Conservation (phyloP, 1,140 invertebrate genomes). For the Paraescarpia echinospica region DNA sequence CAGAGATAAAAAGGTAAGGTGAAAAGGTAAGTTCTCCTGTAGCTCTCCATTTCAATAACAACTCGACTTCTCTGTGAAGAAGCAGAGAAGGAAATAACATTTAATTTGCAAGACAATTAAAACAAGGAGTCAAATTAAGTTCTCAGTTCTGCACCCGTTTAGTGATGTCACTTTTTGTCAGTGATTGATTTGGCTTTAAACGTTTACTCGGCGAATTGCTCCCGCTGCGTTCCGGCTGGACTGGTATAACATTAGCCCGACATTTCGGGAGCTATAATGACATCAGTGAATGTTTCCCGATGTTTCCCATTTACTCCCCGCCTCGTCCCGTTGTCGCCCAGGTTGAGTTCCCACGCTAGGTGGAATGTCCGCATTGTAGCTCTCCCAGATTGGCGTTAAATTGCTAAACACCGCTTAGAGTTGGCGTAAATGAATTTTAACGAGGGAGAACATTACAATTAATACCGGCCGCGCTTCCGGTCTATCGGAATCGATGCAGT, state of each 20-base stretch:
- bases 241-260: background rate
- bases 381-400: background rate
- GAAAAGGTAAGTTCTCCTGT: no score
- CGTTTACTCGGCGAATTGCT: background rate
- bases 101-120: background rate
- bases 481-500: background rate
- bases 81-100: background rate
- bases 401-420: background rate
- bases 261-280: background rate
- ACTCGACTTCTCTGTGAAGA: background rate
- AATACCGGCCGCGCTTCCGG: background rate
- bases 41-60: no score
- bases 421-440: background rate
- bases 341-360: background rate
- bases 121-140: background rate
- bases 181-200: background rate
- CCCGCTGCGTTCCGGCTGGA: background rate
- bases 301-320: constrained; percentile 2
- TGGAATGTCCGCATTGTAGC: background rate
- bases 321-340: background rate
- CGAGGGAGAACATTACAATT: constrained; percentile 5
- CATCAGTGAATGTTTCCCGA: background rate
- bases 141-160: background rate
- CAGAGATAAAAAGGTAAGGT: no score
- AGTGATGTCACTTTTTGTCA: background rate